Evolutionary conservation across 2,797 vertebrate species (phyloP), one percentile per base, ranked within the genome.

Genomic region (Tamandua tetradactyla): DNA sequence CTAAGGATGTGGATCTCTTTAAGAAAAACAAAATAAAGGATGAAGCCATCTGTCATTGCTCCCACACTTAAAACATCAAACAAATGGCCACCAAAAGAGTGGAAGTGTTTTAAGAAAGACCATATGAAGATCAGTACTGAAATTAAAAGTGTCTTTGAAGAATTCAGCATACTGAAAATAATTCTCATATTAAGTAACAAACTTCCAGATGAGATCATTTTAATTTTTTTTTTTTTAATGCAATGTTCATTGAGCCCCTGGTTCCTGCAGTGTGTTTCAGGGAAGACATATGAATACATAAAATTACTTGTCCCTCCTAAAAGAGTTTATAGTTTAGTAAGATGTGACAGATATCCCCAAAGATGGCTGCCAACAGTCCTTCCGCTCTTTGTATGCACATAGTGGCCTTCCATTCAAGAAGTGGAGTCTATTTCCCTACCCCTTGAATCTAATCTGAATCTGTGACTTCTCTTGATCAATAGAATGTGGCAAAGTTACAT

Each of bases 81-180:
- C 12, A 66, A 72, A 80, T 80, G 92, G 66, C 71, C 91, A 59
- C 18, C 59, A 55, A 75, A 37, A 62, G 90, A 93, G 85, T 91
- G 64, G 47, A 91, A 91, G 14, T 72, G 55, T 85, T 62, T 87
- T 95, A 81, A 76, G 71, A 94, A 84, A 66, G 52, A 71, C n/a
- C 27, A 49, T 88, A 30, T 66, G 75, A 35, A 44, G 22, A 35
- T 88, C 81, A 78, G 11, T 57, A 74, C 14, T 92, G 32, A 55
- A 94, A 68, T 80, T 84, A 55, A 89, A 83, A 68, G 18, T 74
- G 57, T 68, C 62, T 52, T 83, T 61, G 37, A 88, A 76, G 40
- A 89, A 72, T 66, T 86, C 27, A 91, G 37, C 27, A n/a, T 44
- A 64, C 14, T 91, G 40, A 94, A 92, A 95, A 81, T 69, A 84